These are phyloP conservation scores for Galago senegalensis DNA, from an alignment of 2,797 vertebrate genomes.

Conservation along the genomic window DNA sequence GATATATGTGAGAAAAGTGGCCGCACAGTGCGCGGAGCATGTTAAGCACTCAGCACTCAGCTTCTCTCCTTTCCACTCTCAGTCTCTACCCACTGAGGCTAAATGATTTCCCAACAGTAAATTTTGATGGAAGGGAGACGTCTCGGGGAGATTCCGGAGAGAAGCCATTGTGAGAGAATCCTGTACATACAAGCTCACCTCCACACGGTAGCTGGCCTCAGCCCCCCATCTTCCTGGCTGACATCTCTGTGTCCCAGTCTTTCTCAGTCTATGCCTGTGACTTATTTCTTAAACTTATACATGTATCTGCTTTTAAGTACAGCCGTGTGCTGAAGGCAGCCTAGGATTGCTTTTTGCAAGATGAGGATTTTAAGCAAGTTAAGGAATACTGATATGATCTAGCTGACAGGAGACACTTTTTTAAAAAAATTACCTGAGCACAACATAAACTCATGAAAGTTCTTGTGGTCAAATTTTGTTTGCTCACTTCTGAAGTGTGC, in stretches of 20 bases:
- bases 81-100: not conserved
- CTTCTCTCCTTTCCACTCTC: not conserved
- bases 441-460: constrained; percentile 18
- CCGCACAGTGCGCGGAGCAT: not conserved
- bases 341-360: not conserved
- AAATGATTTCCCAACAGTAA: not conserved
- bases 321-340: not conserved
- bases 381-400: not conserved
- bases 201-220: not conserved
- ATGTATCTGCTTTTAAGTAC: not conserved
- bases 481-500: not conserved
- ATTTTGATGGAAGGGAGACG: not conserved
- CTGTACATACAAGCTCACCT: too few species aligned
- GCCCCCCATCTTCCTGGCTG: not conserved
- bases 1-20: not conserved
- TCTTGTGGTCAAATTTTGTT: not conserved
- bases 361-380: not conserved
- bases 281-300: not conserved
- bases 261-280: not conserved
- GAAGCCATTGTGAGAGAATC: not conserved
- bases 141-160: not conserved
- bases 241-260: not conserved
- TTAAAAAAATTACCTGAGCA: not conserved
- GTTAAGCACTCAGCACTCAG: not conserved
- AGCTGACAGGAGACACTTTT: not conserved